Percentiles rank a stretch among this genome's conserved stretches.
Conservation (phyloP, 2,113 vertebrate genomes). For the Daboia siamensis region DNA sequence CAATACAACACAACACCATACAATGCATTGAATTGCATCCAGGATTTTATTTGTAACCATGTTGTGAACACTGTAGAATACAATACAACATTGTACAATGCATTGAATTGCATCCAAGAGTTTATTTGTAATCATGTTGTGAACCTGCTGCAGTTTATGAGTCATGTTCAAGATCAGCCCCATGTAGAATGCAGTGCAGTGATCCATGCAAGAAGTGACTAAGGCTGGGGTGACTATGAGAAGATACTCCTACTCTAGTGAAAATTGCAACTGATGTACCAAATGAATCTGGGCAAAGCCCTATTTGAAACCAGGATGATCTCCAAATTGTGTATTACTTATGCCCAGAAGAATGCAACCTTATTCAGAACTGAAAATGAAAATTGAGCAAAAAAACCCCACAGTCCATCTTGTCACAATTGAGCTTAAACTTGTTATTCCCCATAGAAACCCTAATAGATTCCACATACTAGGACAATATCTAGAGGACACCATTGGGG, state of each 20-base stretch:
- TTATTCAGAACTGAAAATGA: not conserved
- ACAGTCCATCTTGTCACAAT: not conserved
- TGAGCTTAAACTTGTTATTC: not conserved
- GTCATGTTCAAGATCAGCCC: not conserved
- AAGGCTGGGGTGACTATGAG: not conserved
- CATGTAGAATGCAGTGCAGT: not conserved
- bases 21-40: not conserved
- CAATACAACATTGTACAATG: not conserved
- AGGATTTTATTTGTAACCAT: not conserved
- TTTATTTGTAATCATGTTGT: not conserved
- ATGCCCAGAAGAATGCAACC: not conserved
- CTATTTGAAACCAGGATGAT: not conserved
- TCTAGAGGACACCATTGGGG: not conserved
- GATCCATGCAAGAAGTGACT: not conserved
- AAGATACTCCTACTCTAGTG: not conserved
- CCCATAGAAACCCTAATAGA: not conserved
- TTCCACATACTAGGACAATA: not conserved
- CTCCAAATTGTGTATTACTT: not conserved
- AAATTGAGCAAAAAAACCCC: not conserved
- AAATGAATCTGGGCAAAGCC: not conserved
- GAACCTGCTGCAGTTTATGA: not conserved
- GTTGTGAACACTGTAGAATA: not conserved
- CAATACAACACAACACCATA: not conserved
- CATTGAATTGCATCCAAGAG: not conserved
- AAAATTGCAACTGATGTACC: not conserved